Conservation (phyloP, 2,797 vertebrate species). For the Tragelaphus oryx region DNA sequence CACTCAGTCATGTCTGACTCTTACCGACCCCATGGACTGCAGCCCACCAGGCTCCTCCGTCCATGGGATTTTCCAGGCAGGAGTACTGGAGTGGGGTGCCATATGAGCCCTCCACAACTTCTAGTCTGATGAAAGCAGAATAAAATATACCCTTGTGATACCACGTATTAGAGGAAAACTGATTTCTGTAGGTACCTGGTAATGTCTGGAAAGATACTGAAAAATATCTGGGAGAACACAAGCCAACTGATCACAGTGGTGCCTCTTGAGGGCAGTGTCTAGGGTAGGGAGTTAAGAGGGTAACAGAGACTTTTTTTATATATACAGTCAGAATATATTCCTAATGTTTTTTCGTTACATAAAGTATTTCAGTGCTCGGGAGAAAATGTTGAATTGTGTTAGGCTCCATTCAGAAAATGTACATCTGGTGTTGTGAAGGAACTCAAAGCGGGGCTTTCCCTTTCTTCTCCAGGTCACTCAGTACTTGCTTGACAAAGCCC, state of each 20-base stretch:
- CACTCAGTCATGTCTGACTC: too few species aligned
- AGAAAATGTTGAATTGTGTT: not conserved
- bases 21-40: too few species aligned
- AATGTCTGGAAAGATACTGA: not conserved
- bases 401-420: not conserved
- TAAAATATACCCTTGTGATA: not conserved
- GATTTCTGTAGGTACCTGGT: not conserved
- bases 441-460: not conserved
- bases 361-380: not conserved
- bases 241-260: not conserved
- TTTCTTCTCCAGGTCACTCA: slow-evolving; percentile 89
- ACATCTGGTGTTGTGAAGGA: not conserved
- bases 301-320: not conserved
- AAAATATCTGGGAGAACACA: not conserved
- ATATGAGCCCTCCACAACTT: not conserved
- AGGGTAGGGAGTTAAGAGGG: not conserved
- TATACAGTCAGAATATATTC: not conserved
- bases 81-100: too few species aligned
- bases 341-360: not conserved
- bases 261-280: not conserved
- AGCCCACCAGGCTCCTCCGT: too few species aligned
- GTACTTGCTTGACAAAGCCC: slow-evolving; percentile 94
- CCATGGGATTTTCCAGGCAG: too few species aligned
- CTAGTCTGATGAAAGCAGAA: not conserved
- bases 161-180: not conserved